A percentile compares a stretch with the other conserved stretches of the same genome.
Evolutionary conservation across 2,888 invertebrate genomes (phyloP).

Genomic region (Baccha elongata): DNA sequence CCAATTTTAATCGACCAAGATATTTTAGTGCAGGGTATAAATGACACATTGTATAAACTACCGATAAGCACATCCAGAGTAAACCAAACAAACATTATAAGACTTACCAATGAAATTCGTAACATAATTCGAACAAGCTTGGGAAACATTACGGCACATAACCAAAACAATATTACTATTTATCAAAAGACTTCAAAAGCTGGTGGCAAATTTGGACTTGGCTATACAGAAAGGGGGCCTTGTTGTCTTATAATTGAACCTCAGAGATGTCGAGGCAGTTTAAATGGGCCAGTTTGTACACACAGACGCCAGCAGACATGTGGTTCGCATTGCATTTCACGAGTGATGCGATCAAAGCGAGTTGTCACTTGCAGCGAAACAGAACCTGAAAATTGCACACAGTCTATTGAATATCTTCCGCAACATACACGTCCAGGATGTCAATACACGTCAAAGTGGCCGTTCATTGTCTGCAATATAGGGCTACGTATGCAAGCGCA

Average conservation of each 20-base stretch:
- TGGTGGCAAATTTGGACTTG: slow-evolving; percentile 80
- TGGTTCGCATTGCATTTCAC: slow-evolving; percentile 78
- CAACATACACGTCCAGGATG: slow-evolving; percentile 65
- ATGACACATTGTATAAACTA: slow-evolving; percentile 76
- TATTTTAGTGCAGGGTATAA: slow-evolving; percentile 78
- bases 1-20: slow-evolving; percentile 77
- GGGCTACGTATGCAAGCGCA: background rate
- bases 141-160: slow-evolving; percentile 76
- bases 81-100: slow-evolving; percentile 79
- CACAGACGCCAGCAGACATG: slow-evolving; percentile 78
- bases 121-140: slow-evolving; percentile 77
- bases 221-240: slow-evolving; percentile 78
- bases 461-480: slow-evolving; percentile 71
- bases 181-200: slow-evolving; percentile 78
- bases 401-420: slow-evolving; percentile 77
- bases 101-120: slow-evolving; percentile 78
- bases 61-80: slow-evolving; percentile 49
- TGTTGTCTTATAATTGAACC: slow-evolving; percentile 79
- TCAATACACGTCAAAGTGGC: slow-evolving; percentile 74
- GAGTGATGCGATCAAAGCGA: slow-evolving; percentile 77
- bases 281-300: slow-evolving; percentile 73
- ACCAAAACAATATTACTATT: slow-evolving; percentile 78
- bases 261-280: slow-evolving; percentile 68
- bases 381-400: slow-evolving; percentile 74
- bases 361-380: slow-evolving; percentile 75